Base-by-base conservation (phyloP, 2,888 invertebrate species). In the Ptycholaimellus sp. region DNA sequence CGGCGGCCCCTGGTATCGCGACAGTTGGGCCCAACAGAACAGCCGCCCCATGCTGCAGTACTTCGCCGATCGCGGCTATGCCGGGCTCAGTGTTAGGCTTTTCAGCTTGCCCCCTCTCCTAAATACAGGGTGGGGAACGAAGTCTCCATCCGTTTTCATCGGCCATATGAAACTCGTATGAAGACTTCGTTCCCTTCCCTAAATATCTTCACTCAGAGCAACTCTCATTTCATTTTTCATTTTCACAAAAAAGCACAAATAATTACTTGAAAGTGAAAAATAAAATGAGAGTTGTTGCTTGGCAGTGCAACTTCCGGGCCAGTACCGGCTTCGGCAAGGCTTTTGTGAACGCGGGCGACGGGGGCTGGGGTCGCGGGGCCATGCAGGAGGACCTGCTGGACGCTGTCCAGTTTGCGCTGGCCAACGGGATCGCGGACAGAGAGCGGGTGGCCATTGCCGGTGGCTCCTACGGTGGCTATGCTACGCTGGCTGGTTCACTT, bases 241-340 rank as follows among this genome's bases (percentile, higher is more conserved):
- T 25, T 25, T 7, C 25, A 25, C 9, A 13, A 9, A 25, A 25
- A 25, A 25, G 13, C 25, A 25, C 13, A 25, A 25, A 25, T 9
- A 7, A 25, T 13, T 13, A 9, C 7, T 25, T 7, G 7, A 9
- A 25, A 9, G 25, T 25, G n/a, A 25, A 7, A 9, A 25, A 7
- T 25, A n/a, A n/a, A n/a, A n/a, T n/a, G n/a, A n/a, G n/a, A n/a
- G n/a, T n/a, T n/a, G n/a, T 18, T 20, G 16, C 17, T 11, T 17
- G 23, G 27, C 32, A 50, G 47, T 49, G 52, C 30, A 55, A 55
- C 41, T 55, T 51, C 49, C 47, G 55, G 16, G 54, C 53, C 28
- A 47, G 47, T 32, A 46, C 48, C 27, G 55, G 55, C 13, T 56
- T 51, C 38, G 55, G 55, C 35, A 55, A 56, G 41, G 40, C 45